A percentile compares a stretch with the other conserved stretches of the same genome.
Evolutionary conservation across 1,140 invertebrate species (phyloP).

Genomic region (Drosophila murphyi): DNA sequence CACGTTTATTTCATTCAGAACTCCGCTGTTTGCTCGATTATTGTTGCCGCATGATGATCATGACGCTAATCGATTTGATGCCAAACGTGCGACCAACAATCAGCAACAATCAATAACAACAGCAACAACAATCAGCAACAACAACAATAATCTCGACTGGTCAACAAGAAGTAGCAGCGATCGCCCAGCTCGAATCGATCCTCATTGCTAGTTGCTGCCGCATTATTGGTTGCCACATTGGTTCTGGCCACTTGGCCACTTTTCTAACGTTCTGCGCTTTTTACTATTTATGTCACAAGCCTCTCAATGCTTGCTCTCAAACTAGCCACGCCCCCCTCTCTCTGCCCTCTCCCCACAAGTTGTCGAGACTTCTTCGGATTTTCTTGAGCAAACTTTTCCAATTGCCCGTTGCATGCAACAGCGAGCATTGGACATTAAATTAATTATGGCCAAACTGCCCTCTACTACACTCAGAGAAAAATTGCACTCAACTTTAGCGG

Average conservation of each 20-base stretch:
- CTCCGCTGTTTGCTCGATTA: constrained; percentile 10
- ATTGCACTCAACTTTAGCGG: too few species aligned
- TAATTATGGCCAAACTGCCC: constrained; percentile 50
- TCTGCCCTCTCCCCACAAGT: not conserved
- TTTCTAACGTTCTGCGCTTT: constrained; percentile 49
- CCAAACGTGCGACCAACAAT: constrained; percentile 57
- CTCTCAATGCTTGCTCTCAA: not conserved
- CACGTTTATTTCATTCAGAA: constrained; percentile 20
- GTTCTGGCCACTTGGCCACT: constrained; percentile 64
- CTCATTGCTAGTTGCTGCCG: constrained; percentile 26
- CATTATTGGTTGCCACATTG: constrained; percentile 42
- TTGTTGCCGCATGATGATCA: constrained; percentile 27
- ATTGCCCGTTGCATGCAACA: constrained; percentile 49
- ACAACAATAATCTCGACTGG: constrained; percentile 23
- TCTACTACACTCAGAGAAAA: not conserved
- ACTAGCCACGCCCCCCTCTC: not conserved
- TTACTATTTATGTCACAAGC: constrained; percentile 63
- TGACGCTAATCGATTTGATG: constrained; percentile 77
- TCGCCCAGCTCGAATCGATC: constrained; percentile 30
- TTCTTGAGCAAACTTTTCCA: constrained; percentile 51
- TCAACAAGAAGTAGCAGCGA: constrained; percentile 31
- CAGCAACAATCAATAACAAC: constrained; percentile 18
- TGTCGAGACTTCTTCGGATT: constrained; percentile 27
- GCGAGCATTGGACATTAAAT: constrained; percentile 63
- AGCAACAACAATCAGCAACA: not conserved